phyloP scores from a whole-genome alignment of 2,113 vertebrate species.

The Aspiorhynchus laticeps region DNA sequence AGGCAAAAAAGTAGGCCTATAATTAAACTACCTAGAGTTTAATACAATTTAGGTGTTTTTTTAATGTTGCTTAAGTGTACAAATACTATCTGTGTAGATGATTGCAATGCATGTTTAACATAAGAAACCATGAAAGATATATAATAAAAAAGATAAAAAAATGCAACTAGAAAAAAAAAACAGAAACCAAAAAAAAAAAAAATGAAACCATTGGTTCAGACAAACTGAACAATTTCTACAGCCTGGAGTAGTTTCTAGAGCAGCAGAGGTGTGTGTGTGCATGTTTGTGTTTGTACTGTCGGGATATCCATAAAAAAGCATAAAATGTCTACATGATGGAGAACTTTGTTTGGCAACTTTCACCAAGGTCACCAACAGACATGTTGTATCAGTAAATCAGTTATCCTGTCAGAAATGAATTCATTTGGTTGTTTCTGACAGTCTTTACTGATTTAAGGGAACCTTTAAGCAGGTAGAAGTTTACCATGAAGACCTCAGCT shows the following conservation, averaged over 20 bases:
- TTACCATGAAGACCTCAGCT: conserved; percentile 17
- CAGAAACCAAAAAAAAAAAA: background rate
- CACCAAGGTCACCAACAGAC: conserved; percentile 35
- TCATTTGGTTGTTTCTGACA: conserved; percentile 27
- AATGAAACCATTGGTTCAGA: background rate
- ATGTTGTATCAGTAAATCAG: conserved; percentile 32
- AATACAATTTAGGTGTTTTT: background rate
- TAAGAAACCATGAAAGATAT: background rate
- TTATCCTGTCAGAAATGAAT: conserved; percentile 6
- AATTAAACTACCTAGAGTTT: background rate
- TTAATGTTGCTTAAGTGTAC: background rate
- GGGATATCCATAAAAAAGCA: background rate
- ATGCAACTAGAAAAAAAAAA: background rate
- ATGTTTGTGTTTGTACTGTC: conserved; percentile 21
- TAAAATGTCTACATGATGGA: conserved; percentile 20
- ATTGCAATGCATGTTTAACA: background rate
- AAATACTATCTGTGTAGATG: background rate
- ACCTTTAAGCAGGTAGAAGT: conserved; percentile 29
- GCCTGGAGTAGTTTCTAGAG: background rate
- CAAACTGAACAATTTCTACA: conserved; percentile 16
- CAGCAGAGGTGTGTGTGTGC: background rate
- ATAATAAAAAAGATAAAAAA: too few relatives aligned
- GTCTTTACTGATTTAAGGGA: conserved; percentile 5
- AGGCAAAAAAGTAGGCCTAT: background rate
- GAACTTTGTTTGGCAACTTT: conserved; percentile 19